Base-by-base conservation (phyloP, 2,797 vertebrate genomes). In the Gadopsis marmoratus region DNA sequence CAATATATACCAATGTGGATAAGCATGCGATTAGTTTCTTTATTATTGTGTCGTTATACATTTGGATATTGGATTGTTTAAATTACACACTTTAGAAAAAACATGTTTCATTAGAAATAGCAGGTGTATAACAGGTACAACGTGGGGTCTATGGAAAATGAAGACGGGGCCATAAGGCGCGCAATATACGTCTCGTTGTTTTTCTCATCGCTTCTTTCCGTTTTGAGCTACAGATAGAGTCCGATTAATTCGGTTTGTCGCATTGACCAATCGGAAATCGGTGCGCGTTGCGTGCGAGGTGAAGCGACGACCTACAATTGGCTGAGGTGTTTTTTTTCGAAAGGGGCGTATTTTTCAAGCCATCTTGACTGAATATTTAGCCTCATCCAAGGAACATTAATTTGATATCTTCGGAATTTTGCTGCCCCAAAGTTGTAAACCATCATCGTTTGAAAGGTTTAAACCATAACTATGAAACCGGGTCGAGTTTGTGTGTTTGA, bases 321-420 rank as follows among this genome's bases (percentile, higher is more conserved):
- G 94, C 88, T 86, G 87, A 77, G 84, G 77, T 85, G 86, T 2
- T 83, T 91, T 93, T 92, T 89, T 92, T 86, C 84, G 26, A 85
- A 94, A 95, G 94, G 95, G 95, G 94, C 94, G 95, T 95, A 93
- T 95, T 95, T 95, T 94, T 93, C 92, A 92, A 94, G 93, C 93
- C 94, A 95, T 94, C 91, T 95, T 94, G 93, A 94, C 94, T 92
- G 94, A 94, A 95, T 94, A 93, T 94, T 93, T 95, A 93, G 93
- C 93, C 86, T 86, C 84, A 92, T 94, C 92, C 89, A 90, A 93
- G 91, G 88, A 89, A 90, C 89, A 93, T 92, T 93, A 91, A 94
- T 90, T 90, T 87, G 85, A 91, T 94, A 92, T 94, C 87, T 92
- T 93, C 81, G 50, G 56, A 66, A 60, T 90, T 92, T 88, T 41